Base-by-base conservation (phyloP, 30 jellyfish, hydroid and myxozoan species). In the Sanderia malayensis region DNA sequence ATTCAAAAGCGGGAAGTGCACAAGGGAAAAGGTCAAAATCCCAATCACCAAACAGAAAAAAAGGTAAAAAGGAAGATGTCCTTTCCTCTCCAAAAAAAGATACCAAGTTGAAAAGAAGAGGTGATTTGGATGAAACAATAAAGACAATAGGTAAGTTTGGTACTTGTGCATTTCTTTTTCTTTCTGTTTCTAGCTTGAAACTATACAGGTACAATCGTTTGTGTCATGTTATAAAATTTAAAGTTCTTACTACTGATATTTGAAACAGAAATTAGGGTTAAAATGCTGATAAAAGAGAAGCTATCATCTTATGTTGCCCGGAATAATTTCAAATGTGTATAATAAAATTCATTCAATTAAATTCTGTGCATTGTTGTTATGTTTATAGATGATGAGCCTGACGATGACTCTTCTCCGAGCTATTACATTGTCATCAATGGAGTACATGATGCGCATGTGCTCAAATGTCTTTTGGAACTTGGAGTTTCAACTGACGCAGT, bases 311-410 rank as follows among this genome's bases (percentile, higher is more conserved):
- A 15, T 41, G 55, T 41, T 41, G 55, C 11, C 55, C 15, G 55
- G 55, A 41, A 8, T 41, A 15, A 41, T 15, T 41, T 8, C 15
- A 15, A 41, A 41, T 41, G 8, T 41, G 15, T 41, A 41, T 41
- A 41, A 8, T 8, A 15, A 15, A 6, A 15, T 41, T 15, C 15
- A 8, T 6, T 15, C 55, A 8, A 8, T 15, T 6, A 41, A 41
- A 8, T 15, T 15, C 55, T 57, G 68, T 57, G 68, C 11, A 19
- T 6, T 57, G 68, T 57, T 57, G 22, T 57, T 8, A 57, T 25
- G 18, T 60, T 62, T 55, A 3, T 37, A 90, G 98, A 90, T 90
- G 98, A 90, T 53, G 98, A 90, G 76, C 98, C 98, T 18, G 95
- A 90, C 44, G 96, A 87, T 13, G 73, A 72, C 34, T 69, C 44